Evolutionary conservation across 2,888 invertebrate genomes (phyloP).

Genomic region (Linnaemya vulpina): DNA sequence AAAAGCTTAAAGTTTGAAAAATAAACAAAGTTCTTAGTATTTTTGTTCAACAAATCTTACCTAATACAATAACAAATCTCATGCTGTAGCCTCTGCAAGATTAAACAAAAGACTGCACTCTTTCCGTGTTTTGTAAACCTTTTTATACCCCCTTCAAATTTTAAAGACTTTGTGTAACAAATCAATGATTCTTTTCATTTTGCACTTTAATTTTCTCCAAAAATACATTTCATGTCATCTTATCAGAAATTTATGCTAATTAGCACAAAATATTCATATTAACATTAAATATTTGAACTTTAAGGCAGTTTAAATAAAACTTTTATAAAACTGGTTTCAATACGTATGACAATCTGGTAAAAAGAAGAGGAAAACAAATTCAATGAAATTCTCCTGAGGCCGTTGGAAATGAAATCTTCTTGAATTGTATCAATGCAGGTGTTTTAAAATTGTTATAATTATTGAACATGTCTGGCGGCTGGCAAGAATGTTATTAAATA

Average conservation of each 20-base stretch:
- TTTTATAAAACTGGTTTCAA: constrained; percentile 44
- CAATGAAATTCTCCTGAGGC: not conserved
- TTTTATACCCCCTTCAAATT: constrained; percentile 39
- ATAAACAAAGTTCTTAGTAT: not conserved
- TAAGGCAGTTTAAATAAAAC: not conserved
- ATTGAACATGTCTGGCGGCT: not conserved
- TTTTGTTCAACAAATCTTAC: constrained; percentile 39
- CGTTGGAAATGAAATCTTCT: not conserved
- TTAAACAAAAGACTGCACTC: constrained; percentile 30
- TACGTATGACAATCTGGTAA: not conserved
- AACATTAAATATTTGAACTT: constrained; percentile 39
- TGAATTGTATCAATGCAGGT: constrained; percentile 4
- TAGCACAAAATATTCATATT: constrained; percentile 4
- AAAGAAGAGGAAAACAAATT: constrained; percentile 4
- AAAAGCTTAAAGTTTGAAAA: constrained; percentile 38
- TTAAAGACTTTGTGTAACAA: not conserved
- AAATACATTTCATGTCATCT: constrained; percentile 36
- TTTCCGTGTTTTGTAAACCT: not conserved
- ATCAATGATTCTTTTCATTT: not conserved
- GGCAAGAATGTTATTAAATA: not conserved
- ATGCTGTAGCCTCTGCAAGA: constrained; percentile 45
- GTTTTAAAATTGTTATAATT: not conserved
- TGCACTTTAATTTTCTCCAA: constrained; percentile 22
- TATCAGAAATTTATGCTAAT: constrained; percentile 55
- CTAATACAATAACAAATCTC: constrained; percentile 53